Base-by-base conservation (phyloP, 2,113 vertebrate species). In the Gobio gobio region DNA sequence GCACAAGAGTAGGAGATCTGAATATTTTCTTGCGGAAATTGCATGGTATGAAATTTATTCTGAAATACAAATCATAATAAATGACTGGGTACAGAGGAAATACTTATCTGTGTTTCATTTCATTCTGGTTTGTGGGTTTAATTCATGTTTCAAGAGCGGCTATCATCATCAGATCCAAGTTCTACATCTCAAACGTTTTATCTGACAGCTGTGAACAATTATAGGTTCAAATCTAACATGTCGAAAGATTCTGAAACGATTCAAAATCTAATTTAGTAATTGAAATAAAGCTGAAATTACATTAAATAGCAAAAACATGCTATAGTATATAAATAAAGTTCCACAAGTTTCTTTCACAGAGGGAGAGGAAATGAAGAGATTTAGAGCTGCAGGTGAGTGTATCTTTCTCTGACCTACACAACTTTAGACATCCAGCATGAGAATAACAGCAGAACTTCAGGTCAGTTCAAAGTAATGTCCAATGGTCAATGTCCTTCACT, bases 351-450 rank as follows among this genome's bases (percentile, higher is more conserved):
- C 29, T 70, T 58, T 87, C 86, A 89, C 88, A 91, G 87, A 91
- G 89, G 86, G 91, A 59, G 85, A 92, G 92, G 91, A 94, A 93
- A 92, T 93, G 66, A 91, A 90, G 58, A 78, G 89, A 87, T 22
- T 56, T 91, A 90, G 85, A 80, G 64, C 82, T 20, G 33, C 89
- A 91, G 91, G 91, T 92, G 90, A 91, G 5, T 40, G 40, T 59
- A 54, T 33, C 33, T 26, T 36, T 81, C 58, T 56, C 58, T 54
- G 22, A 61, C 66, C 79, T 56, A 33, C n/a, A 47, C 79, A 51
- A 47, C 58, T 49, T 13, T 16, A 66, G 7, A 14, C 14, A 33
- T 66, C 63, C 14, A 66, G 14, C 26, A 33, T 3, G 29, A 66
- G 16, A 80, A 54, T 88, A 83, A 90, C 75, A 78, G 82, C 73